Percentiles rank a stretch among this genome's conserved stretches.
Evolutionary conservation across 2,888 invertebrate genomes (phyloP).

Genomic region (Amiota communis): DNA sequence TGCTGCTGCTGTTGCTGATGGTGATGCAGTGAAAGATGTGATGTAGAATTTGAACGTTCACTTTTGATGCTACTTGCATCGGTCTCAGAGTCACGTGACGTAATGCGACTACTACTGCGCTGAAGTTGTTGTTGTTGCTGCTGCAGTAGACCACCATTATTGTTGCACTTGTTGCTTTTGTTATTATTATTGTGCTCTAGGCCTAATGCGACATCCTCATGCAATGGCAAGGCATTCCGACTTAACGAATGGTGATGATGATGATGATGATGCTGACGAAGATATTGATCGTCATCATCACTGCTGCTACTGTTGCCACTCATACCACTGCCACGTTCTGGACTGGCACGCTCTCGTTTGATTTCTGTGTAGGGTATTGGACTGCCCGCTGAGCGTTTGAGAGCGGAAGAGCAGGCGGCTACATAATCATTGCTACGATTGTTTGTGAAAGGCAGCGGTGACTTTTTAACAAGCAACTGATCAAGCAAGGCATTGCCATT

Average conservation of each 20-base stretch:
- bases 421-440: constrained; percentile 64
- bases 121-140: constrained; percentile 47
- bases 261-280: constrained; percentile 5
- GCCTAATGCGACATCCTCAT: constrained; percentile 49
- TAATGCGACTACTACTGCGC: constrained; percentile 56
- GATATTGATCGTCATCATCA: constrained; percentile 52
- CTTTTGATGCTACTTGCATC: constrained; percentile 66
- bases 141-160: constrained; percentile 53
- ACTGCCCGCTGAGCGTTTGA: constrained; percentile 68
- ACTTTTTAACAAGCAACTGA: constrained; percentile 78
- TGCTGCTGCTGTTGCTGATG: constrained; percentile 34
- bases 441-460: constrained; percentile 64
- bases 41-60: constrained; percentile 50
- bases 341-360: constrained; percentile 76
- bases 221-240: neutral
- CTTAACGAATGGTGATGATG: constrained; percentile 25
- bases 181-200: constrained; percentile 52
- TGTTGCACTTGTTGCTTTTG: constrained; percentile 46
- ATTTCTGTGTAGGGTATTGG: constrained; percentile 74
- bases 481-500: constrained; percentile 78
- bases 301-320: constrained; percentile 45
- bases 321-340: constrained; percentile 50
- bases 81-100: constrained; percentile 67
- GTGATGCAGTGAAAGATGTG: neutral
- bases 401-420: constrained; percentile 45